Conservation (phyloP, 2,113 vertebrate genomes). For the Colinus virginianus region DNA sequence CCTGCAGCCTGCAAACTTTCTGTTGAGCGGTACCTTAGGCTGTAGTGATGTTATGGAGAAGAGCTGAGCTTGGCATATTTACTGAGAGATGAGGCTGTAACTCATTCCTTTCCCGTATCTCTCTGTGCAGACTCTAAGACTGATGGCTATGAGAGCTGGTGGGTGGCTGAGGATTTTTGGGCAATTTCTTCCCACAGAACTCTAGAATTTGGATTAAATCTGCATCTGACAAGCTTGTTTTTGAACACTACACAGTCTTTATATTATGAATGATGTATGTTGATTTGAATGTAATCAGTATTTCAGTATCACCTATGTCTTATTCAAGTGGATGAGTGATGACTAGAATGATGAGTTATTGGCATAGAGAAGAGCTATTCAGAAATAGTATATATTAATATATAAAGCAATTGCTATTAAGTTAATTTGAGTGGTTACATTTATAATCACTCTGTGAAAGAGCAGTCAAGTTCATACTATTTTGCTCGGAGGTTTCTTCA, state of each 20-base stretch:
- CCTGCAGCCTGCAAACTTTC: background rate
- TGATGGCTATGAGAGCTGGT: background rate
- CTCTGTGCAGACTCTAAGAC: background rate
- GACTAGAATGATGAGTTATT: background rate
- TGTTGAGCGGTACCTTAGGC: background rate
- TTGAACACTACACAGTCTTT: background rate
- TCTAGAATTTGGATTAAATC: background rate
- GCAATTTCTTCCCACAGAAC: background rate
- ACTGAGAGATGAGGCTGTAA: background rate
- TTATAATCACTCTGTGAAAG: conserved; percentile 33
- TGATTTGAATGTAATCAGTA: background rate
- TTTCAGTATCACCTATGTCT: background rate
- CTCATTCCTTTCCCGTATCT: background rate
- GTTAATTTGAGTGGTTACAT: conserved; percentile 33
- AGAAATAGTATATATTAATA: background rate
- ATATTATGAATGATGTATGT: background rate
- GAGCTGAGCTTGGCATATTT: background rate
- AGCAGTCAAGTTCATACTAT: background rate
- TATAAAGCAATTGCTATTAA: background rate
- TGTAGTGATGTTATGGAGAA: background rate
- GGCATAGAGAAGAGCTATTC: conserved; percentile 14
- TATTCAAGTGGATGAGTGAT: background rate
- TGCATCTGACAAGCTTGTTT: background rate
- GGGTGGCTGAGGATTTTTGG: background rate
- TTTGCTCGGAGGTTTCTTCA: conserved; percentile 35